Base-by-base conservation (phyloP, 1,140 invertebrate genomes). In the Pomacea maculata region DNA sequence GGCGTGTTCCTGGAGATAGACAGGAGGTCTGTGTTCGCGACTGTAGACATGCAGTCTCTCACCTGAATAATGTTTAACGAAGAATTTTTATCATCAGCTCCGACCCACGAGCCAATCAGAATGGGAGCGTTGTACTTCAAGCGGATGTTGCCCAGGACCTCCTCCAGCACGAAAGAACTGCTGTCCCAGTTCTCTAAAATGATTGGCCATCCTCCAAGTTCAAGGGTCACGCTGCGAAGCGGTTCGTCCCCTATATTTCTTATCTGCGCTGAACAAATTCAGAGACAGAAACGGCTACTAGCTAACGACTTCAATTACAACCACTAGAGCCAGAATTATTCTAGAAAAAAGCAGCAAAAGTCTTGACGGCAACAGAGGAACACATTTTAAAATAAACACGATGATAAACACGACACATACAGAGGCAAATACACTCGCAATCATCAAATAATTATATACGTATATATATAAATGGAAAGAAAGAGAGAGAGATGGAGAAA, bases 161-260 rank as follows among this genome's bases (percentile, higher is more conserved):
- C 93, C 10, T 96, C 92, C 93, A 95, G 95, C 88, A 97, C 93
- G 87, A 91, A 86, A 2, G 90, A 87, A 0, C 82, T 80, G 15
- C 92, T 89, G 80, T 94, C 92, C 95, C 95, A 96, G 11, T 93
- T 84, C 11, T 83, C 82, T 1, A 92, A 92, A 7, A 97, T 85
- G 10, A 97, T 94, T 1, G 96, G 96, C 96, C 96, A 98, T 4
- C 95, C 95, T 65, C 96, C 96, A 4, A 97, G 90, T 71, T 94
- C 88, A 2, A 95, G 91, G 45, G 97, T 90, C 45, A 97, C 92
- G 64, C 94, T 91, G 63, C 95, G 84, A 10, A 98, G 89, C 2
- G 96, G 96, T 80, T 93, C 92, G 83, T 95, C 94, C 54, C 94
- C 94, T 77, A 95, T 92, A 83, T 93, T 91, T 85, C 95, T 92